Percentiles rank a stretch among this genome's conserved stretches.
Conservation (phyloP, 1,140 invertebrate genomes). For the Coelopa frigida region DNA sequence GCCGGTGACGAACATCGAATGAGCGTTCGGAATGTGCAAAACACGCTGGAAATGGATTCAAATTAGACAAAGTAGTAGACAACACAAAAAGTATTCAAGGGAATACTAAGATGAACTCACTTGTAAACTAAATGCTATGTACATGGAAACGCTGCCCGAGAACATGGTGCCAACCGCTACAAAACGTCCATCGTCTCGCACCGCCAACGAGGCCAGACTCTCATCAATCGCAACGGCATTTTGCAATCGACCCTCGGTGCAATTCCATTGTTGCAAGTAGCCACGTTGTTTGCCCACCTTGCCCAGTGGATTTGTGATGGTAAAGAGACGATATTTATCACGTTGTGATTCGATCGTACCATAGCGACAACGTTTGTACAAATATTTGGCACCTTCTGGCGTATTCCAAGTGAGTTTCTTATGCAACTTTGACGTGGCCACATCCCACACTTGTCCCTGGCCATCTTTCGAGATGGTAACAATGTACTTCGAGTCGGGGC, state of each 20-base stretch:
- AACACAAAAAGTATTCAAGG: not conserved
- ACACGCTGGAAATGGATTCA: slow-evolving; percentile 55
- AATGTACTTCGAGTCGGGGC: slow-evolving; percentile 63
- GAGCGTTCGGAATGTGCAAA: slow-evolving; percentile 71
- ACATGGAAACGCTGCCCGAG: slow-evolving; percentile 82
- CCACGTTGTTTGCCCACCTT: slow-evolving; percentile 62
- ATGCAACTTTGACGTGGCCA: slow-evolving; percentile 46
- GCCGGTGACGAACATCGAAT: slow-evolving; percentile 92
- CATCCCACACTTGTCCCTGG: slow-evolving; percentile 71
- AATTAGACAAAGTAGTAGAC: not conserved
- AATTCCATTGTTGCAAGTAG: slow-evolving; percentile 66
- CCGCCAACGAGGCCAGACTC: slow-evolving; percentile 75
- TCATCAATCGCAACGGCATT: slow-evolving; percentile 58
- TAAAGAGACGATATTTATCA: slow-evolving; percentile 64
- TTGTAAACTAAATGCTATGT: slow-evolving; percentile 86
- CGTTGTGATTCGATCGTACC: slow-evolving; percentile 60
- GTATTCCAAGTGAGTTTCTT: slow-evolving; percentile 63
- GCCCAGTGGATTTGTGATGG: slow-evolving; percentile 69
- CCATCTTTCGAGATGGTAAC: slow-evolving; percentile 85
- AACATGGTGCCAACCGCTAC: slow-evolving; percentile 89
- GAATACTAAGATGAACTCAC: slow-evolving; percentile 44
- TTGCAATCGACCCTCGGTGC: slow-evolving; percentile 49
- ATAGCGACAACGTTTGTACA: slow-evolving; percentile 76
- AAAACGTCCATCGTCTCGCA: slow-evolving; percentile 85
- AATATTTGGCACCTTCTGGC: slow-evolving; percentile 65